Conservation (phyloP, 2,888 invertebrate species). For the Nephrocerus scutellatus region DNA sequence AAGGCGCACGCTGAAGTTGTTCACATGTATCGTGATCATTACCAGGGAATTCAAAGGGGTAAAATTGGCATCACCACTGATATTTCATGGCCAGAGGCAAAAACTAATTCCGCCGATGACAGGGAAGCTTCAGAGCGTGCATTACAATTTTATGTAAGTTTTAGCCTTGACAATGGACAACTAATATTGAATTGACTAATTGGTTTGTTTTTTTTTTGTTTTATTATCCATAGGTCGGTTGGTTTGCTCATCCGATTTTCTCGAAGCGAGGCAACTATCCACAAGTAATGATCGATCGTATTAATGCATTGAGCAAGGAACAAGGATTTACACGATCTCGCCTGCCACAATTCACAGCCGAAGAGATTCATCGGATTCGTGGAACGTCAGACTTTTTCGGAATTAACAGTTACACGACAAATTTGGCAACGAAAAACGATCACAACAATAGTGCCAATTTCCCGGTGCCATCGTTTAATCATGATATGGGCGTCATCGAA, state of each 20-base stretch:
- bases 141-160: slow-evolving; percentile 55
- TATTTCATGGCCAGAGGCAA: slow-evolving; percentile 57
- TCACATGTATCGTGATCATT: slow-evolving; percentile 57
- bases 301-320: slow-evolving; percentile 52
- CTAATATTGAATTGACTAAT: neutral
- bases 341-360: slow-evolving; percentile 55
- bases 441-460: slow-evolving; percentile 44
- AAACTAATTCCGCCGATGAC: slow-evolving; percentile 51
- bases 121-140: slow-evolving; percentile 56
- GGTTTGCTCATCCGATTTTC: slow-evolving; percentile 63
- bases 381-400: slow-evolving; percentile 68
- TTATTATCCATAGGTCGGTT: slow-evolving; percentile 50
- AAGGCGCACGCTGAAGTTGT: slow-evolving; percentile 68
- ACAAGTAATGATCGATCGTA: slow-evolving; percentile 54
- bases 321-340: slow-evolving; percentile 57
- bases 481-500: slow-evolving; percentile 56
- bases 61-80: slow-evolving; percentile 58
- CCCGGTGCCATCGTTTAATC: slow-evolving; percentile 53
- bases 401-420: slow-evolving; percentile 65
- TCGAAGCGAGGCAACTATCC: slow-evolving; percentile 60
- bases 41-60: slow-evolving; percentile 53
- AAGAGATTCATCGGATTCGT: slow-evolving; percentile 55
- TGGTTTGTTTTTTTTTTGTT: neutral
- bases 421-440: slow-evolving; percentile 45
- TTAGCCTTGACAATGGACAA: neutral